Evolutionary conservation across 2,888 invertebrate genomes (phyloP), one percentile per base, ranked within the genome.

Genomic region (Operophtera brumata): DNA sequence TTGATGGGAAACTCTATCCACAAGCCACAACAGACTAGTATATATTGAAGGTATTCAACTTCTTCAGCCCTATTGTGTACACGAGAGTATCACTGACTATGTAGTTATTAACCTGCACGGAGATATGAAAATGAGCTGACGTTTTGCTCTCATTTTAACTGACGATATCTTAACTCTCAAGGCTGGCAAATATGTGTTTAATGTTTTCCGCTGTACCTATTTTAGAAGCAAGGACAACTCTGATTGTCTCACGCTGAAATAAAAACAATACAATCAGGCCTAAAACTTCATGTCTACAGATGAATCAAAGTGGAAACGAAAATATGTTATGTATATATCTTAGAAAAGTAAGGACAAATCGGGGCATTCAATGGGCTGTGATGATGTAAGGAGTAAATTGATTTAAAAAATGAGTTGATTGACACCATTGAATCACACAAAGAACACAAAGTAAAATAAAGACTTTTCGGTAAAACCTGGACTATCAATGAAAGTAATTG

Each of bases 1-100:
- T 35, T 59, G 67, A 66, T 72, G 73, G 54, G 75, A 76, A 73
- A 63, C 65, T 61, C 25, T 44, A 62, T 69, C 70, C 65, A 61
- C 67, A 67, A 13, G 8, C 36, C 11, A 14, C 7, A 12, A 32
- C 37, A 44, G 11, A 10, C 37, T 42, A 32, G 60, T 58, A 34
- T 35, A 55, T 61, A 57, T 56, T 49, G 62, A 48, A 50, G 61
- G 59, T 65, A 61, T 65, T 67, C 61, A 57, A 62, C 54, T 71
- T 70, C 64, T 67, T 72, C 41, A 54, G 47, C 42, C 43, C 64
- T 52, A 71, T 73, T 74, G 72, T 76, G 65, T 57, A 41, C 61
- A 61, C 57, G 61, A 60, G 59, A 57, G 57, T 64, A 37, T 35
- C 14, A 63, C 57, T 45, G 50, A 65, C 57, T 61, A 47, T 58